These are phyloP conservation scores for Dicaeum eximium DNA, from an alignment of 2,113 vertebrate species.

Conservation along the genomic window DNA sequence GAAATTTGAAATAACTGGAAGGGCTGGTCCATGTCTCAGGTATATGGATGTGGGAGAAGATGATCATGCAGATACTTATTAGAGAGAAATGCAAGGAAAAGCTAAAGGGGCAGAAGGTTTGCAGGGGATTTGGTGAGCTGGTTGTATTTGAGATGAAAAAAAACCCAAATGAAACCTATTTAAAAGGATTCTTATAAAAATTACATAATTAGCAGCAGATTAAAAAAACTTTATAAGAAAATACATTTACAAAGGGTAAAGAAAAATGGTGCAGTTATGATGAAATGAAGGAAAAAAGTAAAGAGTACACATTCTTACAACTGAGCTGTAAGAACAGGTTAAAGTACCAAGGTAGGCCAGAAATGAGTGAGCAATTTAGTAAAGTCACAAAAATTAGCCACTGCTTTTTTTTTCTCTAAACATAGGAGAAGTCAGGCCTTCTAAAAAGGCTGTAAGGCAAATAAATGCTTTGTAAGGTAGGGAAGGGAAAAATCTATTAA, in stretches of 20 bases:
- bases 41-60: neutral
- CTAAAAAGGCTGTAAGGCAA: neutral
- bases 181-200: neutral
- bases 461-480: neutral
- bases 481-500: neutral
- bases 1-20: neutral
- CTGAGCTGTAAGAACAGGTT: neutral
- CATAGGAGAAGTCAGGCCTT: neutral
- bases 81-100: neutral
- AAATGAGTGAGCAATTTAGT: neutral
- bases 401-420: neutral
- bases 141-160: neutral
- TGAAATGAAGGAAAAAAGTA: neutral
- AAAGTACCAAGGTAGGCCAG: neutral
- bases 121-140: neutral
- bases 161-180: neutral
- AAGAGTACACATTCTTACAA: neutral
- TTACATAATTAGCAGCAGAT: neutral
- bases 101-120: neutral
- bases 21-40: neutral
- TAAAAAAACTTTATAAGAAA: neutral
- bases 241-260: neutral
- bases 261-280: neutral
- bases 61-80: neutral
- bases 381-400: neutral